Evolutionary conservation across 2,797 vertebrate species (phyloP).

Genomic region (Margarornis squamiger): DNA sequence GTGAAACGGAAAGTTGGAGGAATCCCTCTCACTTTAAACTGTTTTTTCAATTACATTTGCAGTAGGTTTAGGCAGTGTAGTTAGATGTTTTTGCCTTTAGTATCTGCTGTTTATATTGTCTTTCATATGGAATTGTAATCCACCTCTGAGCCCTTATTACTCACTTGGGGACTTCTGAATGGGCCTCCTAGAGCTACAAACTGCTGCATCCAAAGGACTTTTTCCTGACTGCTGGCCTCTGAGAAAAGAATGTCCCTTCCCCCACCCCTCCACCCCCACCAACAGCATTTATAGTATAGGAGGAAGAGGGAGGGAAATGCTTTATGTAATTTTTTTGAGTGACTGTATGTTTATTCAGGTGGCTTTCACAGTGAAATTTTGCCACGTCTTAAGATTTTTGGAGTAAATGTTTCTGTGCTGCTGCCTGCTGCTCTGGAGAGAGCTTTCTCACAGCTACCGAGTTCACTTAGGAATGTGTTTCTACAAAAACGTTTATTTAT

Average conservation of each 20-base stretch:
- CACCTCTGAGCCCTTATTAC: neutral
- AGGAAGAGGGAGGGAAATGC: rapidly evolving
- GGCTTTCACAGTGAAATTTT: neutral
- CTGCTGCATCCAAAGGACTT: neutral
- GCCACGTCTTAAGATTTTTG: constrained; percentile 42
- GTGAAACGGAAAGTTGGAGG: neutral
- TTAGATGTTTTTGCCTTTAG: neutral
- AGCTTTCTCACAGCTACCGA: neutral
- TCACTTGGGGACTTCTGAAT: neutral
- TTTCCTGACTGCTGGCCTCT: neutral
- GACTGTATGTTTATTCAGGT: neutral
- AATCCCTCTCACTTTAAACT: neutral
- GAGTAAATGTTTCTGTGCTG: neutral
- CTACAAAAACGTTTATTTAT: neutral
- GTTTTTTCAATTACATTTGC: neutral
- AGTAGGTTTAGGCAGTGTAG: neutral
- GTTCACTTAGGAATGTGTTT: neutral
- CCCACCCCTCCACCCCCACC: rapidly evolving
- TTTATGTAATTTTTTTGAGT: neutral
- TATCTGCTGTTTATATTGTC: neutral
- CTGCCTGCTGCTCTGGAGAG: constrained; percentile 43
- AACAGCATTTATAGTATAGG: neutral
- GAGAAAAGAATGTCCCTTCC: neutral
- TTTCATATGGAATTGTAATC: neutral
- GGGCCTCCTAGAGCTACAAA: neutral